Conservation (phyloP, 2,797 vertebrate genomes). For the Acanthopagrus latus region DNA sequence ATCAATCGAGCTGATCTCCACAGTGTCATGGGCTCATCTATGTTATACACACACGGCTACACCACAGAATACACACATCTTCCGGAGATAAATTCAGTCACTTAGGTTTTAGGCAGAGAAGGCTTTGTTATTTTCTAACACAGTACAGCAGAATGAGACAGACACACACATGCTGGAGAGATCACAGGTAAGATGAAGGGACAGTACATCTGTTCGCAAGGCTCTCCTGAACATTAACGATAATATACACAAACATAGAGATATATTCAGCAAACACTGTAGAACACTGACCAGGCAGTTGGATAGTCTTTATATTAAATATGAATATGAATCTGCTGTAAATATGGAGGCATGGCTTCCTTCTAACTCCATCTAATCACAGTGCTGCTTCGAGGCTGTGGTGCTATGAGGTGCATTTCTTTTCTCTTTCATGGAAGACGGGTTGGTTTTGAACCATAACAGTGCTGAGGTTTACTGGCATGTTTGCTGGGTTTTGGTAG, state of each 20-base stretch:
- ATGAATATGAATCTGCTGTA: slow-evolving; percentile 2
- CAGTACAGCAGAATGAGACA: slow-evolving; percentile 29
- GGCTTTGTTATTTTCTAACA: slow-evolving; percentile 32
- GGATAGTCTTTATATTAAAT: not conserved
- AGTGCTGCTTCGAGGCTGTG: slow-evolving; percentile 36
- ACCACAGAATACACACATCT: slow-evolving; percentile 33
- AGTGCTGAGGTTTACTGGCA: slow-evolving; percentile 16
- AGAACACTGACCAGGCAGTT: slow-evolving; percentile 32
- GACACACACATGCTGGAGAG: slow-evolving; percentile 62
- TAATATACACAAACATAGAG: slow-evolving; percentile 24
- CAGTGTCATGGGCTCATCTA: slow-evolving; percentile 22
- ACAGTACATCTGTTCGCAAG: not conserved
- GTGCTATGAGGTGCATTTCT: not conserved
- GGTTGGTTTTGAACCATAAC: slow-evolving; percentile 26
- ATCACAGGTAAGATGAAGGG: not conserved
- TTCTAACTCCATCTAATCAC: slow-evolving; percentile 16
- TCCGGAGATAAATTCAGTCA: slow-evolving; percentile 33
- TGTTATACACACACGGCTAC: slow-evolving; percentile 17
- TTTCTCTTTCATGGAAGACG: slow-evolving; percentile 55
- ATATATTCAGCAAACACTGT: slow-evolving; percentile 61
- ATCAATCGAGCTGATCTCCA: slow-evolving; percentile 24
- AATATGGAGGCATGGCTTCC: slow-evolving; percentile 25
- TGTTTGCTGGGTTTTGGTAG: slow-evolving; percentile 26
- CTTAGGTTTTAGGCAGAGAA: slow-evolving; percentile 49
- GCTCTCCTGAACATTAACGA: slow-evolving; percentile 7